These are phyloP conservation scores for Nyleta sp. DNA, from an alignment of 2,888 invertebrate genomes.

Conservation along the genomic window DNA sequence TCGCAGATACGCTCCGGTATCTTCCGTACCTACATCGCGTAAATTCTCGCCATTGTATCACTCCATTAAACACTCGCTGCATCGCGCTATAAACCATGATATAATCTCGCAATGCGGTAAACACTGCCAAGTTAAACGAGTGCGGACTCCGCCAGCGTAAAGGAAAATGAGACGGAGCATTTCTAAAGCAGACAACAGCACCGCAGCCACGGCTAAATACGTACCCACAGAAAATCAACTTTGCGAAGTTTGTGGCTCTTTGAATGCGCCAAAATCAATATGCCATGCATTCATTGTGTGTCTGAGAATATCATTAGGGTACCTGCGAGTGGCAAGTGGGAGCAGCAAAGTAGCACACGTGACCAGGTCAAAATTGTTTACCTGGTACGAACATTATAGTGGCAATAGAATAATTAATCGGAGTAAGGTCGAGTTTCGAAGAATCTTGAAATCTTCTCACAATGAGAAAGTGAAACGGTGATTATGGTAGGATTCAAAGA, in stretches of 20 bases:
- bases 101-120: conserved; percentile 80
- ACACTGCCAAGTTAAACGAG: conserved; percentile 77
- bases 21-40: conserved; percentile 56
- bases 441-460: too few relatives aligned
- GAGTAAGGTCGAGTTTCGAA: too few relatives aligned
- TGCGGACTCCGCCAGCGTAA: conserved; percentile 52
- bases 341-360: too few relatives aligned
- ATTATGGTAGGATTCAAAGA: too few relatives aligned
- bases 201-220: conserved; percentile 41
- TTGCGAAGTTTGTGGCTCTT: conserved; percentile 39
- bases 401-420: too few relatives aligned
- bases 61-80: conserved; percentile 80
- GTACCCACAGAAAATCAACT: conserved; percentile 35
- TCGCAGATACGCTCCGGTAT: conserved; percentile 61
- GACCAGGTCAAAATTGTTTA: too few relatives aligned
- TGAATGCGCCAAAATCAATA: conserved; percentile 47
- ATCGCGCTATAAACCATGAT: conserved; percentile 78
- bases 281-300: conserved; percentile 27
- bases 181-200: conserved; percentile 49
- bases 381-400: too few relatives aligned
- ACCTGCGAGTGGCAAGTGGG: too few relatives aligned
- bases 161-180: conserved; percentile 48
- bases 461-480: too few relatives aligned
- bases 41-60: conserved; percentile 74
- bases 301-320: conserved; percentile 9